Percentiles rank a stretch among this genome's conserved stretches.
Evolutionary conservation across 30 jellyfish, hydroid and myxozoan species (phyloP).

Genomic region (Rhopilema esculentum): DNA sequence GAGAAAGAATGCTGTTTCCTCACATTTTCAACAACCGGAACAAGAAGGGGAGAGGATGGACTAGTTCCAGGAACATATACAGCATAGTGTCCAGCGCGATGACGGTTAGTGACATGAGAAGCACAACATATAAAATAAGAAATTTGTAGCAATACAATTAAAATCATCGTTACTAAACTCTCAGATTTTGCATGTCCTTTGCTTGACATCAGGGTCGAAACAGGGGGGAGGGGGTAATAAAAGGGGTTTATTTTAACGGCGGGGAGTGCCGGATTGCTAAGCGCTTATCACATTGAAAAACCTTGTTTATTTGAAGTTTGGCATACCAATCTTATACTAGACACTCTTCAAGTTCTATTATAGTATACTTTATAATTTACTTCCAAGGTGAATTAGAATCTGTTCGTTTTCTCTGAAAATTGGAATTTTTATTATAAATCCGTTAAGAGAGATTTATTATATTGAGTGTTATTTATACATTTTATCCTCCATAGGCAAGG

Average conservation of each 20-base stretch:
- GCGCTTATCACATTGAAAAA: background rate
- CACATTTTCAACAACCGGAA: no score
- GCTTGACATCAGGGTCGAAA: background rate
- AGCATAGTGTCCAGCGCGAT: background rate
- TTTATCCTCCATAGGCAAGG: background rate
- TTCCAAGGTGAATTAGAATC: background rate
- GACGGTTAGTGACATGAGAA: background rate
- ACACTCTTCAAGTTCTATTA: background rate
- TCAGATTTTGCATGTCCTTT: background rate
- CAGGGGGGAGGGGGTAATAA: background rate
- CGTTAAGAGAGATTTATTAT: background rate
- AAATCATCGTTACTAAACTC: background rate
- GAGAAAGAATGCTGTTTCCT: background rate
- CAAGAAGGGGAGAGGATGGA: background rate
- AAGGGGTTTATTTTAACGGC: background rate
- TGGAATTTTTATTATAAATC: background rate
- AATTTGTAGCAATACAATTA: background rate
- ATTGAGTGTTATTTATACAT: background rate
- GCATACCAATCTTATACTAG: background rate
- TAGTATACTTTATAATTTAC: background rate
- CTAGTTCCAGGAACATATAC: background rate
- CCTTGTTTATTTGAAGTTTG: background rate
- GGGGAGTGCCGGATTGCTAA: background rate
- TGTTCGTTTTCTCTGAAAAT: background rate
- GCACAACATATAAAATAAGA: background rate